phyloP scores from a whole-genome alignment of 2,797 vertebrate species.

The Arnoldichthys spilopterus region DNA sequence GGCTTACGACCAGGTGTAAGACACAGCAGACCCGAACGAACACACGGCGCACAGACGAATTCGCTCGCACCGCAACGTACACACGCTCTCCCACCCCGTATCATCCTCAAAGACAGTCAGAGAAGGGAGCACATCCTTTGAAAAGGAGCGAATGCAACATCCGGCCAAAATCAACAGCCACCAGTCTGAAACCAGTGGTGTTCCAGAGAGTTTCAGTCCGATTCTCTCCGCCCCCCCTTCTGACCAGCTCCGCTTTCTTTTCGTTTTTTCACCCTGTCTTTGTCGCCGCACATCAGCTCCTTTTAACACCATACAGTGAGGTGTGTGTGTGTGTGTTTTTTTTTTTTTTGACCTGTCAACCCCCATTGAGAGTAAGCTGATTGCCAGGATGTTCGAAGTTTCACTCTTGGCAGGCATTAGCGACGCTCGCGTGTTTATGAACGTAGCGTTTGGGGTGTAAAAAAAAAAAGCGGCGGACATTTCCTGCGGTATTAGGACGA shows the following conservation, averaged over 20 bases:
- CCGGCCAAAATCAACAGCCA: neutral
- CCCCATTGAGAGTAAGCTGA: slow-evolving; percentile 56
- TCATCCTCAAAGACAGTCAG: neutral
- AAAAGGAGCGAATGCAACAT: slow-evolving; percentile 8
- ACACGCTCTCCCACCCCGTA: slow-evolving; percentile 19
- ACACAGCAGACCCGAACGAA: neutral
- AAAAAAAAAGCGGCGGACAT: slow-evolving; percentile 67
- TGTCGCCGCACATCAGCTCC: neutral
- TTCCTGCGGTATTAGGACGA: slow-evolving; percentile 62
- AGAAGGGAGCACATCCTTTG: slow-evolving; percentile 5
- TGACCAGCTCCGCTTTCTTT: neutral
- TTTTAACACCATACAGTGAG: slow-evolving; percentile 2
- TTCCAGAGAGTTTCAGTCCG: neutral
- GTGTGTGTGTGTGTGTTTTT: neutral
- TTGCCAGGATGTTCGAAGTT: slow-evolving; percentile 74
- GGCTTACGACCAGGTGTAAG: slow-evolving; percentile 39
- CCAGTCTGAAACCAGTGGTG: neutral
- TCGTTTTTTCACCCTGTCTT: neutral
- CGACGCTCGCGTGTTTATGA: slow-evolving; percentile 21
- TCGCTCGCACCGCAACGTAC: slow-evolving; percentile 4
- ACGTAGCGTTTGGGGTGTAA: neutral
- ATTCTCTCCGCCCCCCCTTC: neutral
- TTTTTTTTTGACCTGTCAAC: neutral
- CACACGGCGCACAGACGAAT: neutral
- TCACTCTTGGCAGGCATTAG: slow-evolving; percentile 76